Percentiles rank a stretch among this genome's conserved stretches.
Conservation (phyloP, 2,797 vertebrate genomes). For the Ptychobarbus kaznakovi region DNA sequence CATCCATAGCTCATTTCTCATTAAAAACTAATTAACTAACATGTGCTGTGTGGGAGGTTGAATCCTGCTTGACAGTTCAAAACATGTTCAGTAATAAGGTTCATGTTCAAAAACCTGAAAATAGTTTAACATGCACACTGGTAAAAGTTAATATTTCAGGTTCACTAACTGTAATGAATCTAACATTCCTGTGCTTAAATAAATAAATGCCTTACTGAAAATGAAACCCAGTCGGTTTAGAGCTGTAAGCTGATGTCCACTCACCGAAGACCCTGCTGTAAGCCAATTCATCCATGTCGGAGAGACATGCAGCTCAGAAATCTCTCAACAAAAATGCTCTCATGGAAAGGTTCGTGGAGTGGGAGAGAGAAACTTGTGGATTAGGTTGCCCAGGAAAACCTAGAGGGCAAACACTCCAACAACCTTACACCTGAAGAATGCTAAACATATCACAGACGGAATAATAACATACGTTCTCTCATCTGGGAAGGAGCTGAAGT, state of each 20-base stretch:
- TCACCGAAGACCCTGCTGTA: conserved; percentile 5
- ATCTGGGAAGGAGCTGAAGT: background rate
- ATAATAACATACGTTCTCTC: background rate
- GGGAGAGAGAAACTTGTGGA: conserved; percentile 32
- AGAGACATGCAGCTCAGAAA: background rate
- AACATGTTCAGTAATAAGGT: background rate
- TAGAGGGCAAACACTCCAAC: conserved; percentile 19
- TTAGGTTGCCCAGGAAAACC: conserved; percentile 30
- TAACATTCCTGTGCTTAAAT: background rate
- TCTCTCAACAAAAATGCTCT: conserved; percentile 24
- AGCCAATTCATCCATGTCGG: conserved; percentile 18
- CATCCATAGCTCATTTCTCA: background rate
- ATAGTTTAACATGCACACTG: background rate
- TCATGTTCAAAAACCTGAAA: background rate
- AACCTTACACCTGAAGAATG: conserved; percentile 25
- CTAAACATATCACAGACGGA: background rate
- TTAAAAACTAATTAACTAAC: background rate
- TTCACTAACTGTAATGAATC: background rate
- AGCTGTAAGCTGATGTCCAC: conserved; percentile 1
- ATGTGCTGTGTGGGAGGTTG: background rate
- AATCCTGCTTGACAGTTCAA: background rate
- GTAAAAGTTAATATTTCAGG: background rate
- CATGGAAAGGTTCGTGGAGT: background rate
- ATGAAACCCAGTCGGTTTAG: conserved; percentile 6
- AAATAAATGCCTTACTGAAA: background rate